These are phyloP conservation scores for Cossypha niveicapilla DNA, from an alignment of 2,797 vertebrate genomes.

Conservation along the genomic window DNA sequence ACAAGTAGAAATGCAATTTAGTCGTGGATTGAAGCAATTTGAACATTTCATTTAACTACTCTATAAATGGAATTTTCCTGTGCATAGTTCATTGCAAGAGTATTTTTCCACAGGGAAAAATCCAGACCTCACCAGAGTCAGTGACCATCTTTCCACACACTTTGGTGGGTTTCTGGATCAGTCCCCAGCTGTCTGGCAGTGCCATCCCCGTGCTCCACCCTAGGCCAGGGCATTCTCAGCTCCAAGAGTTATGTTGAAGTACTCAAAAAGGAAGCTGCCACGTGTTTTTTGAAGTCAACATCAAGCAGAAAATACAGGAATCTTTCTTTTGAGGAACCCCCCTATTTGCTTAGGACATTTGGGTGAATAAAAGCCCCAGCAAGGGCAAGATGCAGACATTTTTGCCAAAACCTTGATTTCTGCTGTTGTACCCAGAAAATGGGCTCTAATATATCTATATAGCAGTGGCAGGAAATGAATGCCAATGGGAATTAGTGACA, in stretches of 20 bases:
- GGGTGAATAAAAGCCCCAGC: background rate
- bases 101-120: background rate
- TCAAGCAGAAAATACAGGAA: background rate
- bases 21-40: background rate
- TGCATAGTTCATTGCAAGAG: background rate
- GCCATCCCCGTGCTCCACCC: rapidly evolving
- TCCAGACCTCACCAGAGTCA: background rate
- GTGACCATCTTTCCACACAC: background rate
- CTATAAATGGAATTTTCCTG: constrained; percentile 7
- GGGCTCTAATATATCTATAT: background rate
- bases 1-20: background rate
- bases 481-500: background rate
- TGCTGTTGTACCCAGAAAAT: background rate
- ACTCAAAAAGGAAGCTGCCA: background rate
- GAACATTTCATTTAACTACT: constrained; percentile 15
- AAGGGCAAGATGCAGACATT: background rate
- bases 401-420: background rate
- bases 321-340: background rate
- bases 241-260: background rate
- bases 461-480: background rate
- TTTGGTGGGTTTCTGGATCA: background rate
- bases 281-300: background rate
- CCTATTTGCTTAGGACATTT: background rate
- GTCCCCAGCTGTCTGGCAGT: background rate
- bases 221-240: background rate